Conservation (phyloP, 2,113 vertebrate species). For the Plecotus auritus region DNA sequence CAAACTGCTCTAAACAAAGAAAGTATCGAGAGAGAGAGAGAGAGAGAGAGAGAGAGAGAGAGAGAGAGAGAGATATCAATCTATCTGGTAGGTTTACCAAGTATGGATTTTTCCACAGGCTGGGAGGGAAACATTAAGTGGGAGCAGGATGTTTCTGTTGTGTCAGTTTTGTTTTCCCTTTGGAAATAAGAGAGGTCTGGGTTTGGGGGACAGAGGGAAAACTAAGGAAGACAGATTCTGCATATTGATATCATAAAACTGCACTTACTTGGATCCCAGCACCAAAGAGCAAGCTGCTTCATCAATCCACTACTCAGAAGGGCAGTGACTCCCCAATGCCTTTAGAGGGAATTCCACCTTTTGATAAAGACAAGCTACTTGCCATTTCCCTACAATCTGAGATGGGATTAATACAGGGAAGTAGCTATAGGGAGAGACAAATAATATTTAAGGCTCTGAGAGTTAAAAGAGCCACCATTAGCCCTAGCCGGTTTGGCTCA, state of each 20-base stretch:
- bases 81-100: not conserved
- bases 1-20: not conserved
- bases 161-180: not conserved
- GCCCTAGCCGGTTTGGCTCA: too few relatives aligned
- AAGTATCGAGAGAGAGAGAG: not conserved
- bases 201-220: not conserved
- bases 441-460: not conserved
- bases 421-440: not conserved
- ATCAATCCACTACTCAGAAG: not conserved
- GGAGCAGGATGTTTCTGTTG: not conserved
- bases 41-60: not conserved
- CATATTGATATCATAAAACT: not conserved
- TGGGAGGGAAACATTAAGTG: not conserved
- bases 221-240: not conserved
- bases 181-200: not conserved
- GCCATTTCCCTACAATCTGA: not conserved
- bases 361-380: not conserved
- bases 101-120: not conserved
- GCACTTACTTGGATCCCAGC: not conserved
- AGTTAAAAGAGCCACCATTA: not conserved
- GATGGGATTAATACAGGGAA: not conserved
- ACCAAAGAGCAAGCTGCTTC: not conserved
- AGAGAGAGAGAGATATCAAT: too few relatives aligned
- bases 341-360: not conserved
- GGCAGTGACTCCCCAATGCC: not conserved